A percentile compares a stretch with the other conserved stretches of the same genome.
phyloP scores from a whole-genome alignment of 2,113 vertebrate genomes.

The Plotosus lineatus region DNA sequence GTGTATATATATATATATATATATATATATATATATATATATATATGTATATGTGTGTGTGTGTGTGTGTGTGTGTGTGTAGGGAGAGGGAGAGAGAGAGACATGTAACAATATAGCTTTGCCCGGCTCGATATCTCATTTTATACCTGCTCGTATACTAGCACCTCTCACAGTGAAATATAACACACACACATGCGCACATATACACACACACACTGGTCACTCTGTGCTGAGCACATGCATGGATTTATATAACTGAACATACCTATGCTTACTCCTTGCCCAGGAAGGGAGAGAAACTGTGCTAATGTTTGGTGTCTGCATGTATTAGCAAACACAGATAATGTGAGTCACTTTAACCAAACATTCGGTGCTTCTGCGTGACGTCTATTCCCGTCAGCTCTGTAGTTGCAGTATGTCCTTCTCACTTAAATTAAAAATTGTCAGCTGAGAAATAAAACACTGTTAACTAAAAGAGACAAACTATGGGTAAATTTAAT shows the following conservation, averaged over 20 bases:
- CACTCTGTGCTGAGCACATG: not conserved
- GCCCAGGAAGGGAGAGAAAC: not conserved
- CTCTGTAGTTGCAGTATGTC: not conserved
- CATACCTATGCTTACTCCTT: not conserved
- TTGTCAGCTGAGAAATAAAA: not conserved
- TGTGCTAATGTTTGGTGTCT: not conserved
- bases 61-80: not conserved
- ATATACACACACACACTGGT: constrained; percentile 8
- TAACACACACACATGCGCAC: not conserved
- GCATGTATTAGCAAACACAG: not conserved
- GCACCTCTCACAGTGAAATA: constrained; percentile 30
- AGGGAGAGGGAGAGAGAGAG: not conserved
- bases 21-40: not conserved
- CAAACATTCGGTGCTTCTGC: not conserved
- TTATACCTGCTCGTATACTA: constrained; percentile 25
- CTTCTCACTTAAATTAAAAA: not conserved
- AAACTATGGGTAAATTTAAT: too few relatives aligned
- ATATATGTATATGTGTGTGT: too few relatives aligned
- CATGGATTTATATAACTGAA: constrained; percentile 1
- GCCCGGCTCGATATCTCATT: constrained; percentile 16
- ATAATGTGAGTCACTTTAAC: not conserved
- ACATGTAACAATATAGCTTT: constrained; percentile 22
- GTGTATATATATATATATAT: too few relatives aligned
- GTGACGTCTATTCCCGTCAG: not conserved
- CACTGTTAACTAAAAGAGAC: not conserved